Evolutionary conservation across 1,140 invertebrate species (phyloP).

Genomic region (Popillia japonica): DNA sequence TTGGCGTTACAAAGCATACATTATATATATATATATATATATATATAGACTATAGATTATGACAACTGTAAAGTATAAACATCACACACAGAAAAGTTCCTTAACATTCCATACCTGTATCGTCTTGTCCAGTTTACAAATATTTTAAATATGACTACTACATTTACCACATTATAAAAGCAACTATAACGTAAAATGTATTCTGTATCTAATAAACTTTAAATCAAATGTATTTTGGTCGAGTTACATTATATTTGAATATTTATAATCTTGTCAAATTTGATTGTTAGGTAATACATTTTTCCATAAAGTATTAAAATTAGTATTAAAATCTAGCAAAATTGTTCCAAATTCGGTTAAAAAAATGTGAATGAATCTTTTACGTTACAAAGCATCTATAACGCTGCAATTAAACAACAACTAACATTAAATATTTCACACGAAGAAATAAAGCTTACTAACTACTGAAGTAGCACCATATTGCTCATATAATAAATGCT

Average conservation of each 20-base stretch:
- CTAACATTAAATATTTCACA: constrained; percentile 21
- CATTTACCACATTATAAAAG: neutral
- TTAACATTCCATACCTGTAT: constrained; percentile 35
- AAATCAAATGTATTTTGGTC: neutral
- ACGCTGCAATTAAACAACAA: constrained; percentile 30
- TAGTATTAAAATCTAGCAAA: too few relatives aligned
- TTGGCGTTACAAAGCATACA: constrained; percentile 23
- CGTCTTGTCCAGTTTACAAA: constrained; percentile 9
- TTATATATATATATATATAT: too few relatives aligned
- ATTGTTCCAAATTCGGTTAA: too few relatives aligned
- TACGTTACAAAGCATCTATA: constrained; percentile 13
- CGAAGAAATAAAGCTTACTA: constrained; percentile 39
- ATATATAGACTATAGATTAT: constrained; percentile 10
- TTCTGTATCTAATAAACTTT: neutral
- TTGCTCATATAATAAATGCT: constrained; percentile 45
- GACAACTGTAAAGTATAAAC: constrained; percentile 19
- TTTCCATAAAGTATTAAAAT: too few relatives aligned
- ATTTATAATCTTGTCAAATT: constrained; percentile 26
- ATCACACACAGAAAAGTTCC: constrained; percentile 1
- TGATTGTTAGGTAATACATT: too few relatives aligned
- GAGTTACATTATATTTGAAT: neutral
- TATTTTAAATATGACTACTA: constrained; percentile 14
- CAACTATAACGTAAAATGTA: constrained; percentile 12
- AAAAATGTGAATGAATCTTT: constrained; percentile 25
- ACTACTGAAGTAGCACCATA: constrained; percentile 45